phyloP scores from a whole-genome alignment of 2,797 vertebrate species.

The Chrysocyon brachyurus region DNA sequence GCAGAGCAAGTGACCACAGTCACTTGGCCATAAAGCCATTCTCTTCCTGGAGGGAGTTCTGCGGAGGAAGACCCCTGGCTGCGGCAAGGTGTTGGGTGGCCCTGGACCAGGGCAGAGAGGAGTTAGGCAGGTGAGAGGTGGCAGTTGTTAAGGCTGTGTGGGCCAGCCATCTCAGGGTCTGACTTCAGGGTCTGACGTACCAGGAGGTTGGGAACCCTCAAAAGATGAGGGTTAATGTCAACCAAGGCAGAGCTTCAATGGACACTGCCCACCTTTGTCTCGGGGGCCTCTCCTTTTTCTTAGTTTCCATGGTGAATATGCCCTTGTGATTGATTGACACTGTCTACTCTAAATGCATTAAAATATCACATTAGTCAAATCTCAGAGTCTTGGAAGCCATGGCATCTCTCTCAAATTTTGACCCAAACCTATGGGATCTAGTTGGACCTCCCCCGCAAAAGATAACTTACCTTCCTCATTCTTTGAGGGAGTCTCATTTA shows the following conservation, averaged over 20 bases:
- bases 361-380: constrained; percentile 1
- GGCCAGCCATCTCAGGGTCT: too few relatives aligned
- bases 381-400: background rate
- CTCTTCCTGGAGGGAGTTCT: background rate
- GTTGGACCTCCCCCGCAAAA: background rate
- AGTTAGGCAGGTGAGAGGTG: background rate
- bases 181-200: background rate
- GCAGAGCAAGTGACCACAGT: too few relatives aligned
- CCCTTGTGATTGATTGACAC: background rate
- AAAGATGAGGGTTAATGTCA: background rate
- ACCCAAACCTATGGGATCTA: background rate
- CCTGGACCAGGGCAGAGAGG: background rate
- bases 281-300: background rate
- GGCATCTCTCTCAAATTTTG: background rate
- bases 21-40: background rate
- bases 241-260: background rate
- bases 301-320: background rate
- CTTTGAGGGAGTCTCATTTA: background rate
- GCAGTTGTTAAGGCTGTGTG: background rate
- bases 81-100: background rate
- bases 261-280: background rate
- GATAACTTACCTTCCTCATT: background rate
- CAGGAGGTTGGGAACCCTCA: background rate
- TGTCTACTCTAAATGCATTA: background rate
- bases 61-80: background rate